Evolutionary conservation across 2,888 invertebrate species (phyloP).

Genomic region (Nomada hirtipes): DNA sequence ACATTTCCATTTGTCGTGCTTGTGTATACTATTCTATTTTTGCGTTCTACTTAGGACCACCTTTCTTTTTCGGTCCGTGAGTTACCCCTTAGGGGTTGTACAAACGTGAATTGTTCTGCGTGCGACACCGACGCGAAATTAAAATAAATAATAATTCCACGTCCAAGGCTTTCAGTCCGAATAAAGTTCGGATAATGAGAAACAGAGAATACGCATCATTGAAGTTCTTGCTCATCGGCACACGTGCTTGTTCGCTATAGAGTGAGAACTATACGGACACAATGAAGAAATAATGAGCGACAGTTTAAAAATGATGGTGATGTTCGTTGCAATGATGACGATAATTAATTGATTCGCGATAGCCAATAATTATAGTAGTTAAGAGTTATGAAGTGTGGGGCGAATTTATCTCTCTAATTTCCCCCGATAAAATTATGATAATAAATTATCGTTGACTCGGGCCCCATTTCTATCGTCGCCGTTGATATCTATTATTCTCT

Average conservation of each 20-base stretch:
- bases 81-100: not conserved
- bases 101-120: not conserved
- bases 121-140: not conserved
- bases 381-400: conserved; percentile 30
- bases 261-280: not conserved
- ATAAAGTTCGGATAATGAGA: not conserved
- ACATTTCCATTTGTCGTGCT: conserved; percentile 11
- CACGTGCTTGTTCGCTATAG: conserved; percentile 21
- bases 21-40: conserved; percentile 11
- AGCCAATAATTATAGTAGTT: conserved; percentile 45
- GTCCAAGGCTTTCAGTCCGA: not conserved
- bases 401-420: conserved; percentile 21
- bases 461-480: conserved; percentile 46
- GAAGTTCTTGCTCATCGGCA: not conserved
- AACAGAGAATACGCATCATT: not conserved
- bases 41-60: not conserved
- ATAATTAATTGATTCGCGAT: conserved; percentile 14
- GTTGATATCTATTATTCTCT: conserved; percentile 40
- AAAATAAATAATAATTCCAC: not conserved
- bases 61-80: not conserved
- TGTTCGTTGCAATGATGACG: conserved; percentile 22
- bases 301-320: conserved; percentile 16
- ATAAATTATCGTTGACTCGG: conserved; percentile 52
- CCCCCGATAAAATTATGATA: conserved; percentile 2
- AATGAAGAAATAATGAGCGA: not conserved